Evolutionary conservation across 2,797 vertebrate genomes (phyloP).

Genomic region (Helicolenus hilgendorfi): DNA sequence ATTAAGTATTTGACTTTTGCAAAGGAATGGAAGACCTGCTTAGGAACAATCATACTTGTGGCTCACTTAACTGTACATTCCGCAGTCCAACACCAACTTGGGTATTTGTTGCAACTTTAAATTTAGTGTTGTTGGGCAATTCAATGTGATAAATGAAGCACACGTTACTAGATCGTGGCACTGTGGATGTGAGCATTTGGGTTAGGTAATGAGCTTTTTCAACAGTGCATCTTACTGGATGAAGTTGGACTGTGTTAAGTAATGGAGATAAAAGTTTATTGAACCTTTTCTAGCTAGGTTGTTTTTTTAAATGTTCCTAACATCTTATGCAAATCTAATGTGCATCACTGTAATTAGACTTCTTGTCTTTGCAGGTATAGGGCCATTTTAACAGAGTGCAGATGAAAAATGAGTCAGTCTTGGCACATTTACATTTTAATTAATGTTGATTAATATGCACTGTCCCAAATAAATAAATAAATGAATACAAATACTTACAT

Average conservation of each 20-base stretch:
- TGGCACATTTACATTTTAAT: conserved; percentile 20
- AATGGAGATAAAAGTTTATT: not conserved
- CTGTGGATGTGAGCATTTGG: not conserved
- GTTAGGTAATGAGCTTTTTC: not conserved
- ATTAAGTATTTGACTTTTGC: not conserved
- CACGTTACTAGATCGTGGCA: not conserved
- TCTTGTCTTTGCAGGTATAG: not conserved
- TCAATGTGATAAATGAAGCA: not conserved
- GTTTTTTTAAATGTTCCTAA: not conserved
- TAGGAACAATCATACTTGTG: not conserved
- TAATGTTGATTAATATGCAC: conserved; percentile 24
- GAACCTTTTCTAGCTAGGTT: not conserved
- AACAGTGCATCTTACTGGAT: not conserved
- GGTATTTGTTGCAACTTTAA: not conserved
- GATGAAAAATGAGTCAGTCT: conserved; percentile 4
- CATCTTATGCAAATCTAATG: not conserved
- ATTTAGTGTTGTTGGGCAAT: not conserved
- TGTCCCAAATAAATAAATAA: not conserved
- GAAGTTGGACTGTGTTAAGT: not conserved
- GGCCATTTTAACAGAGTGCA: not conserved
- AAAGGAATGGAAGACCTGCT: not conserved
- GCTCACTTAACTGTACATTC: not conserved
- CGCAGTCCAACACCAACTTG: not conserved
- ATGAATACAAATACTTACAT: not conserved
- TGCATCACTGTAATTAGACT: not conserved